Evolutionary conservation across 2,113 vertebrate species (phyloP).

Genomic region (Thalassarche chlororhynchos): DNA sequence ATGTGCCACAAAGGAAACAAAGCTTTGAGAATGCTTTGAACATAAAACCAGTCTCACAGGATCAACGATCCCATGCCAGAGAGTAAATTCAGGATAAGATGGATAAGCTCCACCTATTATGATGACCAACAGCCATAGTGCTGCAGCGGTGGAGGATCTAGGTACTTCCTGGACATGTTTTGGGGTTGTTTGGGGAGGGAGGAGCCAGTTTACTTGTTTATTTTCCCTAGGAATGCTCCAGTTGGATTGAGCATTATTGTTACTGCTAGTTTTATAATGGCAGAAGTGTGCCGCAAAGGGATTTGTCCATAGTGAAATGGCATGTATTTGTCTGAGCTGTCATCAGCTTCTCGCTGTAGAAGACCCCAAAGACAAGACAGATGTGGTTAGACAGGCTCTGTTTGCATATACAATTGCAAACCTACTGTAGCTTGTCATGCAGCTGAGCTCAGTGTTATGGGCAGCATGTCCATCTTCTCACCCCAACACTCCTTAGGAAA

Average conservation of each 20-base stretch:
- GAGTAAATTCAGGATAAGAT: background rate
- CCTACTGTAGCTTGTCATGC: background rate
- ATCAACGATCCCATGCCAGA: background rate
- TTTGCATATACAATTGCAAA: background rate
- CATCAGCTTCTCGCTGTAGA: background rate
- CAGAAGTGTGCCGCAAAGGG: background rate
- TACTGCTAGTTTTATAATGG: background rate
- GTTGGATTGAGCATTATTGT: background rate
- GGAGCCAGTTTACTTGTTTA: background rate
- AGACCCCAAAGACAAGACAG: background rate
- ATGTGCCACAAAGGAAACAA: conserved; percentile 61
- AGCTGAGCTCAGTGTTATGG: background rate
- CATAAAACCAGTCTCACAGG: conserved; percentile 42
- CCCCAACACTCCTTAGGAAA: background rate
- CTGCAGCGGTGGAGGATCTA: background rate
- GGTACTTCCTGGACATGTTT: background rate
- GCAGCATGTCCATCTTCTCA: rapidly evolving
- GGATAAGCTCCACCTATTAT: background rate
- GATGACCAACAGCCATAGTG: background rate
- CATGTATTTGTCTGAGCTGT: background rate
- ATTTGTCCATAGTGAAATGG: background rate
- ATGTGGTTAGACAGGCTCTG: background rate
- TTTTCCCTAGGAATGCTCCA: background rate
- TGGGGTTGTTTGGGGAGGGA: background rate
- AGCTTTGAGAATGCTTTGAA: conserved; percentile 64